Conservation (phyloP, 2,888 invertebrate species). For the Creontiades dilutus region DNA sequence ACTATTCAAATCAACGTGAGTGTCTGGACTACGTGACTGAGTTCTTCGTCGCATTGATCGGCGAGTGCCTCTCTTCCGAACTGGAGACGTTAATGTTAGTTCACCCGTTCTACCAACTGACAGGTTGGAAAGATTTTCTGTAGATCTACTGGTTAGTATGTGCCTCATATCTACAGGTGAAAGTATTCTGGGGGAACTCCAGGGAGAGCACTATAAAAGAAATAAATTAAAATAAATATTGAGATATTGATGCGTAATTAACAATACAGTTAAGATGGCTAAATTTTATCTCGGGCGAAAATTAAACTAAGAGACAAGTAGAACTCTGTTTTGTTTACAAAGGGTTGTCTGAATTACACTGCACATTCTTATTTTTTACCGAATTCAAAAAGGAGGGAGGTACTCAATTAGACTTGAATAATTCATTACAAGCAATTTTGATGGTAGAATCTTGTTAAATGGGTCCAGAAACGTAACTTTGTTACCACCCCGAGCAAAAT, state of each 20-base stretch:
- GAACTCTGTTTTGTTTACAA: no score
- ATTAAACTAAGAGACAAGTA: no score
- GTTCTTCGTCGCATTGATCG: slow-evolving; percentile 77
- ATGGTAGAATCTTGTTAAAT: no score
- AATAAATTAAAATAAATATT: neutral
- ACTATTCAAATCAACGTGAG: slow-evolving; percentile 66
- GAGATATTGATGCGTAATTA: neutral
- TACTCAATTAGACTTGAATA: no score
- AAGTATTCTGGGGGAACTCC: slow-evolving; percentile 80
- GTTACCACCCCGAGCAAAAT: no score
- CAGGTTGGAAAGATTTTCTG: slow-evolving; percentile 78
- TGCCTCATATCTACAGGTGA: slow-evolving; percentile 79
- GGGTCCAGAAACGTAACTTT: no score
- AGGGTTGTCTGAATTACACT: no score
- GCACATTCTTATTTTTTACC: no score
- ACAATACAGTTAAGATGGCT: no score
- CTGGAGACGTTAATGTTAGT: slow-evolving; percentile 77
- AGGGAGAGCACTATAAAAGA: slow-evolving; percentile 79
- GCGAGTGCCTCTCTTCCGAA: slow-evolving; percentile 78
- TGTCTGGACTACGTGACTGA: slow-evolving; percentile 73
- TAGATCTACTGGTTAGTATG: slow-evolving; percentile 79
- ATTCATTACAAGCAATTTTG: no score
- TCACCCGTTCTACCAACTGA: slow-evolving; percentile 76
- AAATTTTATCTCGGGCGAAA: no score
- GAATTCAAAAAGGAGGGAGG: no score